These are phyloP conservation scores for Drosophila neotestacea DNA, from an alignment of 2,888 invertebrate genomes.

Conservation along the genomic window DNA sequence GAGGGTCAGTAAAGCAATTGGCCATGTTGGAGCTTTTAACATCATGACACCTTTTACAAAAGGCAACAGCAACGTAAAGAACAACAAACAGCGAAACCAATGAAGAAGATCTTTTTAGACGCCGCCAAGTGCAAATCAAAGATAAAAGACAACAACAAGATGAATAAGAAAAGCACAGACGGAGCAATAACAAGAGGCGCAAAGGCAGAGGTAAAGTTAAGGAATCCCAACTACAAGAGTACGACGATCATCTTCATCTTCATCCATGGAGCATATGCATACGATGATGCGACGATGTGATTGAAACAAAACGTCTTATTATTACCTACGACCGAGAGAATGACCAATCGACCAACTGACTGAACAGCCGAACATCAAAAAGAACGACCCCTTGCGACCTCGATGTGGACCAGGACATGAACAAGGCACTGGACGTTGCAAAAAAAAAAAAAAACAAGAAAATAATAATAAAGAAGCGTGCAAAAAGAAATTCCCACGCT, in stretches of 20 bases:
- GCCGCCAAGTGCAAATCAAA: constrained; percentile 42
- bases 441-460: constrained; percentile 1
- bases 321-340: constrained; percentile 66
- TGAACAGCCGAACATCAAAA: constrained; percentile 40
- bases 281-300: constrained; percentile 77
- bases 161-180: constrained; percentile 15
- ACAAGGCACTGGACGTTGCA: constrained; percentile 35
- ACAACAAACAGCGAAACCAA: constrained; percentile 37
- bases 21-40: constrained; percentile 27
- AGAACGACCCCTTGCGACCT: constrained; percentile 78
- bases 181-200: constrained; percentile 13
- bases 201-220: constrained; percentile 28
- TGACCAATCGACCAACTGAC: constrained; percentile 22
- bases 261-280: constrained; percentile 37
- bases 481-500: constrained; percentile 77
- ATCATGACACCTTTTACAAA: constrained; percentile 71
- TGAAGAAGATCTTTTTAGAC: constrained; percentile 45
- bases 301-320: constrained; percentile 81
- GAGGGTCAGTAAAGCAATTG: constrained; percentile 13
- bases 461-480: constrained; percentile 54
- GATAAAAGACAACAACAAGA: constrained; percentile 41
- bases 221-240: constrained; percentile 30
- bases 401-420: constrained; percentile 57
- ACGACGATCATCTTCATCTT: constrained; percentile 47
- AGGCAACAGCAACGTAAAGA: constrained; percentile 23